These are phyloP conservation scores for Tetramorium simillimum DNA, from an alignment of 1,140 invertebrate species.

Conservation along the genomic window DNA sequence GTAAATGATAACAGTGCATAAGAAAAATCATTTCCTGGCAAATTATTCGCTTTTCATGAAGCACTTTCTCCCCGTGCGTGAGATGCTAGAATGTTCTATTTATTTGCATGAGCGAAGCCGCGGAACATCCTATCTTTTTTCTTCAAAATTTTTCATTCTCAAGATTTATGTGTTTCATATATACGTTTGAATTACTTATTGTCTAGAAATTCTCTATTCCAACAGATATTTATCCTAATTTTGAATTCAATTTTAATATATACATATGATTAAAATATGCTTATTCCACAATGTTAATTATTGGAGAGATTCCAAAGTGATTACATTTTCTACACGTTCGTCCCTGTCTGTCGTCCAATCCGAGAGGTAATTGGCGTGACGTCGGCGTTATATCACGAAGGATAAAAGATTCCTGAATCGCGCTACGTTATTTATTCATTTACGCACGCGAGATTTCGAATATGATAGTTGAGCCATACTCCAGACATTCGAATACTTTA, in stretches of 20 bases:
- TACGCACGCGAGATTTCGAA: slow-evolving; percentile 50
- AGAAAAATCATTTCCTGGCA: slow-evolving; percentile 29
- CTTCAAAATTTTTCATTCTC: neutral
- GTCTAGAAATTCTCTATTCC: neutral
- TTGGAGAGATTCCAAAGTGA: neutral
- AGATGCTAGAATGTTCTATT: neutral
- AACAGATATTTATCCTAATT: neutral
- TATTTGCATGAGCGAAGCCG: slow-evolving; percentile 19
- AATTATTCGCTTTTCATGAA: slow-evolving; percentile 22
- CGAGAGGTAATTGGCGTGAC: slow-evolving; percentile 79
- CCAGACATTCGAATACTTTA: neutral
- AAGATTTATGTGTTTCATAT: neutral
- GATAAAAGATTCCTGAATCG: slow-evolving; percentile 49
- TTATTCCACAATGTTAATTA: slow-evolving; percentile 58
- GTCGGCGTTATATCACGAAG: slow-evolving; percentile 73
- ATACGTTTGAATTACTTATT: neutral
- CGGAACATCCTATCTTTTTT: neutral
- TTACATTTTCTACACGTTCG: slow-evolving; percentile 55
- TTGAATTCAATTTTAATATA: slow-evolving; percentile 11
- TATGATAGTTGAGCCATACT: slow-evolving; percentile 14
- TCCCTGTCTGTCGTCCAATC: slow-evolving; percentile 57
- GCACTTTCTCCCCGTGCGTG: slow-evolving; percentile 26
- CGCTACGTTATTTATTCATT: slow-evolving; percentile 42
- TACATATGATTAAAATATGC: slow-evolving; percentile 13
- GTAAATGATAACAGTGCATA: neutral